Evolutionary conservation across 1,140 invertebrate genomes (phyloP).

Genomic region (Acyrthosiphon pisum): DNA sequence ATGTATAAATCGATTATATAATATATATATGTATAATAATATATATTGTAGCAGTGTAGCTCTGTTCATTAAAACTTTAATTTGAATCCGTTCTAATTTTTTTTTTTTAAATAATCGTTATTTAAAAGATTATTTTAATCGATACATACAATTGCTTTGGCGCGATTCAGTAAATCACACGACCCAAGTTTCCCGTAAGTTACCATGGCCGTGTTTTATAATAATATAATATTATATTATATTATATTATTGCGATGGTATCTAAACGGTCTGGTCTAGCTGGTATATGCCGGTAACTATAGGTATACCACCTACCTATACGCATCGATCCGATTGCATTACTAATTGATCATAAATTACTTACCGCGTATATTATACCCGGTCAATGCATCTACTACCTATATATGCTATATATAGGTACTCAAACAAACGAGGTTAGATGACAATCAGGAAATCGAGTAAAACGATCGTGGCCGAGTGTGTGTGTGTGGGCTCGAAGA

Average conservation of each 20-base stretch:
- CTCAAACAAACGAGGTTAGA: conserved; percentile 37
- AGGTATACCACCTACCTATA: neutral
- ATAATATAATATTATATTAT: too few species aligned
- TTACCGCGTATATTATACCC: neutral
- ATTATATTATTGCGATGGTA: neutral
- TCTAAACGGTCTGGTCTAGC: neutral
- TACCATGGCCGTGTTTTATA: neutral
- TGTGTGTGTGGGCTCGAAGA: neutral
- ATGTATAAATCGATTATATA: neutral
- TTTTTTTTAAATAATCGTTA: neutral
- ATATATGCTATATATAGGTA: neutral
- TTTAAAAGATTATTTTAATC: neutral
- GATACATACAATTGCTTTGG: neutral
- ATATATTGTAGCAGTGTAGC: too few species aligned
- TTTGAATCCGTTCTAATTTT: neutral
- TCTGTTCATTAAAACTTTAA: neutral
- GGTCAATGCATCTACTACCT: neutral
- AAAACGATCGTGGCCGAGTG: neutral
- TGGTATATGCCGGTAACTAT: neutral
- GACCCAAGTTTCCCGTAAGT: neutral
- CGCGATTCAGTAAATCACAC: neutral
- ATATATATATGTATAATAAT: too few species aligned
- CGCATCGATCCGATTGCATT: conserved; percentile 1
- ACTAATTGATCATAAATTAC: conserved; percentile 42
- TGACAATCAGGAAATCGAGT: conserved; percentile 33